Percentiles rank a stretch among this genome's conserved stretches.
These are phyloP conservation scores for Odontamblyopus lacepedii DNA, from an alignment of 2,797 vertebrate species.

Conservation along the genomic window DNA sequence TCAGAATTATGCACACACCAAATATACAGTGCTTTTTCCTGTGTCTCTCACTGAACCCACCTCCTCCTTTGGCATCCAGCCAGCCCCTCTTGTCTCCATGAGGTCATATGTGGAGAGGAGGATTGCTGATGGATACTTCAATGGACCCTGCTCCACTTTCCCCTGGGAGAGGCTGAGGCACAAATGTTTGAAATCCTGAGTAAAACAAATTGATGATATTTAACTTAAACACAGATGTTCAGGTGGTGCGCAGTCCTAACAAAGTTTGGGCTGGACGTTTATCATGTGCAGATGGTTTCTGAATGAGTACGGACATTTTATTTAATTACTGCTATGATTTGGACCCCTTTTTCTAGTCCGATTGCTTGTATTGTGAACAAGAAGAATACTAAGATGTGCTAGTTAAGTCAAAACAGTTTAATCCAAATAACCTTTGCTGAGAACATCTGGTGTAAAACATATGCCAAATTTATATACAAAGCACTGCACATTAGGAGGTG, in stretches of 20 bases:
- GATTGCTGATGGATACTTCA: slow-evolving; percentile 63
- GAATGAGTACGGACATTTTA: neutral
- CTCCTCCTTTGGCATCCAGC: slow-evolving; percentile 52
- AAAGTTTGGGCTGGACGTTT: slow-evolving; percentile 8
- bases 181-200: slow-evolving; percentile 22
- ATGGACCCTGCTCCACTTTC: slow-evolving; percentile 44
- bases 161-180: slow-evolving; percentile 29
- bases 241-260: slow-evolving; percentile 11
- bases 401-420: neutral
- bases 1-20: slow-evolving; percentile 20
- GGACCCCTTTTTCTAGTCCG: neutral
- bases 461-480: neutral
- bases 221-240: slow-evolving; percentile 36
- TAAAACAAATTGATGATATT: slow-evolving; percentile 30
- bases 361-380: neutral
- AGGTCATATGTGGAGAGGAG: slow-evolving; percentile 52
- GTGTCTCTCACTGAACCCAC: slow-evolving; percentile 42
- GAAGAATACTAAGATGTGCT: neutral
- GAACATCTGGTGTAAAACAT: neutral
- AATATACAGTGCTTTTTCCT: slow-evolving; percentile 44
- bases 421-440: neutral
- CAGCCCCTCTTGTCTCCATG: slow-evolving; percentile 64
- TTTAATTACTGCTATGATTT: neutral
- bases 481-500: neutral
- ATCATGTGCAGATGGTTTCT: slow-evolving; percentile 23